Evolutionary conservation across 1,140 invertebrate genomes (phyloP), one percentile per base, ranked within the genome.

Genomic region (Helicoverpa armigera): DNA sequence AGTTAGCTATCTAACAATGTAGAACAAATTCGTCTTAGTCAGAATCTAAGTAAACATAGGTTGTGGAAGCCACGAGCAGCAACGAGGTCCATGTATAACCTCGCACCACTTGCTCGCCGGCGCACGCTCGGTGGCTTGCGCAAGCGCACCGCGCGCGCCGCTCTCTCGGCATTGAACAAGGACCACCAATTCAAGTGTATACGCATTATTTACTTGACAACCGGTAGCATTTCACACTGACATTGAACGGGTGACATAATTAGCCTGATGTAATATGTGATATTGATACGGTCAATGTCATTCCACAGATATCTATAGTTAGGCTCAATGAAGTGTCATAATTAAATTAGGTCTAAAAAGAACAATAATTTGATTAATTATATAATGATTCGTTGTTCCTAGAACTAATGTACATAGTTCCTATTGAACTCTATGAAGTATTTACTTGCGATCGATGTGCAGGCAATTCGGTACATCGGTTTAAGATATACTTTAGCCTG

Each of bases 111-210:
- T 94, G 92, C 86, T 83, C 82, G 82, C 75, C 79, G 50, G 73
- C 77, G 83, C 82, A 82, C 80, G 81, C 70, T 77, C 78, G 61
- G 13, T 53, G 67, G 18, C 78, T 87, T 88, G 84, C 86, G 85
- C 81, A 88, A 88, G 79, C 82, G 76, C 76, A 9, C n/a, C 54
- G 70, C 51, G 56, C 56, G 78, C 81, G 86, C 90, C 92, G 84
- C 80, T 94, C 92, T 94, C 91, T 94, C 89, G 92, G 87, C 92
- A 94, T 94, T 94, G 91, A 92, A 87, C 85, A 82, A 87, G 87
- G 84, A 84, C 85, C 75, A 85, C 80, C 53, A 84, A 83, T 84
- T 54, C 18, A 75, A 48, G 58, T 58, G 43, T 77, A 63, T 50
- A 72, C 53, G 48, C 72, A 78, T 58, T 78, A 80, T 80, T 69